Evolutionary conservation across 2,113 vertebrate species (phyloP), one percentile per base, ranked within the genome.

Genomic region (Sylvilagus bachmani): DNA sequence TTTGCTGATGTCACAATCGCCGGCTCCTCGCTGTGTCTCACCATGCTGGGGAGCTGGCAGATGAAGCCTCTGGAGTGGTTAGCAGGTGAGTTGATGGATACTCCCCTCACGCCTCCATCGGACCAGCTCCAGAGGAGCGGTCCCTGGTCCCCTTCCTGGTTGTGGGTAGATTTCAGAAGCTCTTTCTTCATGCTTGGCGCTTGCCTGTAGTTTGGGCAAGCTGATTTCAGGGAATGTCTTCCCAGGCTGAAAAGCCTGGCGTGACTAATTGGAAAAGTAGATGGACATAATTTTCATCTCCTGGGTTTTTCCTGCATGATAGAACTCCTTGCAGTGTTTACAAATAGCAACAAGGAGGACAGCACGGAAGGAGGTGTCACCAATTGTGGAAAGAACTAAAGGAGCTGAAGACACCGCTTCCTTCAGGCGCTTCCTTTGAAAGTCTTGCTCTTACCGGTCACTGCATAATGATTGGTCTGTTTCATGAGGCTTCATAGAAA

Each of bases 1-100:
- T 69, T 69, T 91, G 88, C 29, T 96, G 94, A 97, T 95, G 97
- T 97, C 96, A 97, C 66, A 97, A 97, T 97, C 95, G 90, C 96
- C 92, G 80, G 64, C 81, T 73, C 49, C 58, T 44, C 74, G n/a
- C 49, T 85, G 38, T 24, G 6, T 36, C 83, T 92, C 53, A 31
- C 89, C 49, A 64, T 24, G 66, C 33, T 74, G 78, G 49, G 51
- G 5, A 4, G 92, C 31, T 19, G 61, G 74, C 21, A 87, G 66
- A n/a, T 64, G 84, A 25, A 53, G 66, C 3, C 25, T 55, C 29
- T 36, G 33, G 55, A 51, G 1, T 5, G 55, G 69, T 44, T 31
- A 73, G 80, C 49, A 16, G n/a, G 24, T 31, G 3, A 31, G 36
- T 36, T 67, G 38, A n/a, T 13, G 25, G 29, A 33, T 1, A 4